Percentiles rank a stretch among this genome's conserved stretches.
Evolutionary conservation across 2,888 invertebrate species (phyloP).

Genomic region (Tryphoninae sp.): DNA sequence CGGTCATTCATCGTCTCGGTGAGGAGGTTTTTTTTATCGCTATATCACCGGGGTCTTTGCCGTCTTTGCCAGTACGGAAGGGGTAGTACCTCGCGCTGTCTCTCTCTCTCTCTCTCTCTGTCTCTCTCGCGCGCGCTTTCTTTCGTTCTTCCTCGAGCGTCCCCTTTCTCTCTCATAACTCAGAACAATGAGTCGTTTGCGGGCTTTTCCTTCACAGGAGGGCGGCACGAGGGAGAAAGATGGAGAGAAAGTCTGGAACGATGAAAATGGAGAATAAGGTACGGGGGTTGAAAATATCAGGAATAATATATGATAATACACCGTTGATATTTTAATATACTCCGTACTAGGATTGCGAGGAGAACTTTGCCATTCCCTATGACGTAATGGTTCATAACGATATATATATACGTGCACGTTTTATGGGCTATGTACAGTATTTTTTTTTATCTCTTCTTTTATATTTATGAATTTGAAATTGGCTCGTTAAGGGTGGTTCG

Average conservation of each 20-base stretch:
- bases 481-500: too few relatives aligned
- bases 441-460: too few relatives aligned
- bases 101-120: too few relatives aligned
- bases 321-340: constrained; percentile 60
- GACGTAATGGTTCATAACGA: constrained; percentile 31
- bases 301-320: constrained; percentile 59
- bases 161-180: constrained; percentile 39
- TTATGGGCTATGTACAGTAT: too few relatives aligned
- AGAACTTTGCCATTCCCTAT: constrained; percentile 21
- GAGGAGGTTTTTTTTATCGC: constrained; percentile 49
- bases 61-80: constrained; percentile 27
- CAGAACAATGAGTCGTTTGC: constrained; percentile 50
- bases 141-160: too few relatives aligned
- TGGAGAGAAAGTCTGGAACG: constrained; percentile 1
- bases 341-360: constrained; percentile 10
- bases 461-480: too few relatives aligned
- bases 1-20: constrained; percentile 39
- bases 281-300: constrained; percentile 28
- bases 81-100: too few relatives aligned
- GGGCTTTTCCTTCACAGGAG: constrained; percentile 5
- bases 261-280: background rate
- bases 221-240: background rate
- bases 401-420: too few relatives aligned
- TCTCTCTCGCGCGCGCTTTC: background rate
- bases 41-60: constrained; percentile 35